Conservation (phyloP, 2,888 invertebrate genomes). For the Cryptocephalus moraei region DNA sequence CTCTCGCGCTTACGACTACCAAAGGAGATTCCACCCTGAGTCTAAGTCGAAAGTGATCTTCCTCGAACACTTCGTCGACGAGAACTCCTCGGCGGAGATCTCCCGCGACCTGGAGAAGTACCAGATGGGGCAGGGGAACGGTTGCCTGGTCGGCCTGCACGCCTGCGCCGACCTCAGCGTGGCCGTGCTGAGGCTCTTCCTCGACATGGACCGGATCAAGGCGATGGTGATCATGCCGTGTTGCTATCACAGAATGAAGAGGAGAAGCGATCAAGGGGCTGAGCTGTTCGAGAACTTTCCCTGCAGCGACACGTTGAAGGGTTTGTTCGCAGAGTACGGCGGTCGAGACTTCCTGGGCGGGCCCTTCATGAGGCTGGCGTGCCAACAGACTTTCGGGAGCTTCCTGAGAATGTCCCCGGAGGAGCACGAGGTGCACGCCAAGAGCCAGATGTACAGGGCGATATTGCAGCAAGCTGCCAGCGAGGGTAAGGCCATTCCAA, state of each 20-base stretch:
- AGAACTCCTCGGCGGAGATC: constrained; percentile 39
- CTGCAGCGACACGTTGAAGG: constrained; percentile 43
- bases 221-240: constrained; percentile 63
- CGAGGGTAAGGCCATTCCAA: constrained; percentile 38
- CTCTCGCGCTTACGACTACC: constrained; percentile 46
- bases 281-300: constrained; percentile 56
- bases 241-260: constrained; percentile 64
- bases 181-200: constrained; percentile 54
- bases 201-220: constrained; percentile 44
- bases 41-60: constrained; percentile 48
- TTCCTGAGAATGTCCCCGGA: constrained; percentile 42
- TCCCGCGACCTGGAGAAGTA: constrained; percentile 16
- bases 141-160: constrained; percentile 57
- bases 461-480: constrained; percentile 50
- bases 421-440: constrained; percentile 43
- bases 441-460: constrained; percentile 50
- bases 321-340: constrained; percentile 31
- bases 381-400: constrained; percentile 51
- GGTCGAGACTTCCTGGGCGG: constrained; percentile 43
- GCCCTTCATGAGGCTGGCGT: constrained; percentile 62
- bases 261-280: constrained; percentile 9
- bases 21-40: constrained; percentile 43
- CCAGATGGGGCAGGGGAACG: constrained; percentile 12
- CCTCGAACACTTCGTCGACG: constrained; percentile 45
- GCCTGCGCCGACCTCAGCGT: constrained; percentile 70